Base-by-base conservation (phyloP, 2,888 invertebrate genomes). In the Cistogaster globosa region DNA sequence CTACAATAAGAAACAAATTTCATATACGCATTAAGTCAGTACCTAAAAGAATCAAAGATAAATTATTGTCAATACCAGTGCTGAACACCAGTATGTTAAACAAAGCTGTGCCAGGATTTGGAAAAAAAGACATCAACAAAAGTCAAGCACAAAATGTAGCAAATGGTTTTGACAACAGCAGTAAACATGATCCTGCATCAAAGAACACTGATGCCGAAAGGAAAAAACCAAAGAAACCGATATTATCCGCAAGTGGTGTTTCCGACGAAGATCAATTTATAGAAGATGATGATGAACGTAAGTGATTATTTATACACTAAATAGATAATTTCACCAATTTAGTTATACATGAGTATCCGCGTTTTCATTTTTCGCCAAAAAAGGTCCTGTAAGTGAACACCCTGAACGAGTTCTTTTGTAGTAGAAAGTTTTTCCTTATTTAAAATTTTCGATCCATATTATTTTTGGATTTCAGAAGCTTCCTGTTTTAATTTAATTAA, bases 11-110 rank as follows among this genome's bases (percentile, higher is more conserved):
- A 4, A 9, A 74, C 32, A 63, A 38, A 38, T 80, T 51, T 36
- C 82, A 80, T 45, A 75, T 86, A 62, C 76, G 65, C 16, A 9
- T 86, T 4, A 86, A 83, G 22, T 57, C 84, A 22, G 62, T 65
- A 42, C 79, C 86, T n/a, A 65, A 53, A 18, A 53, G 69, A 42
- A 53, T 83, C 20, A 83, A 71, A 57, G 69, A 83, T 9, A 77
- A 38, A 45, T 55, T 86, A 7, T 69, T 86, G n/a, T 9, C 18
- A 68, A 83, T 63, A 76, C 42, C 83, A 36, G 48, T 16, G 63
- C 62, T 45, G 45, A 22, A 22, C 42, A 38, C 77, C 18, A 16
- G 9, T 1, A 4, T 12, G 7, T n/a, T 12, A 45, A 16, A 16
- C 6, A 20, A 20, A 32, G 18, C 0, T 2, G 38, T 8, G 11